phyloP scores from a whole-genome alignment of 1,140 invertebrate genomes.

The Dreissena rostriformis region DNA sequence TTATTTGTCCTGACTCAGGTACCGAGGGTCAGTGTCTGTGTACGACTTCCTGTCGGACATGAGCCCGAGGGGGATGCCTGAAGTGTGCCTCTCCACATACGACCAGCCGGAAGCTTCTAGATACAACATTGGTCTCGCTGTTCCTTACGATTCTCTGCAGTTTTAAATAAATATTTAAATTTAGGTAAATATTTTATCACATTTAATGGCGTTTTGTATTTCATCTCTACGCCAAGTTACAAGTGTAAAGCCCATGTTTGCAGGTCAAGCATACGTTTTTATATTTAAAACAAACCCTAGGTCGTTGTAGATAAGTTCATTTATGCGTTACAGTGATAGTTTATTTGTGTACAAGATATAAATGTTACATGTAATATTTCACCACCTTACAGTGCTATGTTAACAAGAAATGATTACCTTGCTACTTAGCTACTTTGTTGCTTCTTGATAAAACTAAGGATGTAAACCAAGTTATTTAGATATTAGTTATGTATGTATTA shows the following conservation, averaged over 20 bases:
- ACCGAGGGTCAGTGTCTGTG: slow-evolving; percentile 72
- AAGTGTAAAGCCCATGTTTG: not conserved
- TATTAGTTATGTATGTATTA: too few relatives aligned
- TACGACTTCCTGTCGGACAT: slow-evolving; percentile 77
- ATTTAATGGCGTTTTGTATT: not conserved
- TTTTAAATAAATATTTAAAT: slow-evolving; percentile 17
- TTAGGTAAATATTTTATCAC: not conserved
- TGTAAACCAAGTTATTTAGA: too few relatives aligned
- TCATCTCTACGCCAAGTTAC: not conserved
- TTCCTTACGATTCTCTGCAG: slow-evolving; percentile 72
- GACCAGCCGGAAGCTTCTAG: slow-evolving; percentile 74
- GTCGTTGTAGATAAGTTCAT: not conserved
- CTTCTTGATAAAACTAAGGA: too few relatives aligned
- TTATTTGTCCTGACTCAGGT: slow-evolving; percentile 62
- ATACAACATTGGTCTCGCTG: slow-evolving; percentile 73
- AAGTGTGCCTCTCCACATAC: slow-evolving; percentile 75
- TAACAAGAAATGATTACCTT: too few relatives aligned
- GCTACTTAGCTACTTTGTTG: too few relatives aligned
- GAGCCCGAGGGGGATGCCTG: slow-evolving; percentile 69
- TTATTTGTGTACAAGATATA: too few relatives aligned
- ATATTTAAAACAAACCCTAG: not conserved
- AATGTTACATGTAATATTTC: too few relatives aligned
- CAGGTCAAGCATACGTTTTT: not conserved
- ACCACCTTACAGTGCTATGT: too few relatives aligned
- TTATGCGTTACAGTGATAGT: too few relatives aligned